These are phyloP conservation scores for Stictocephala bisonia DNA, from an alignment of 2,888 invertebrate genomes.

Conservation along the genomic window DNA sequence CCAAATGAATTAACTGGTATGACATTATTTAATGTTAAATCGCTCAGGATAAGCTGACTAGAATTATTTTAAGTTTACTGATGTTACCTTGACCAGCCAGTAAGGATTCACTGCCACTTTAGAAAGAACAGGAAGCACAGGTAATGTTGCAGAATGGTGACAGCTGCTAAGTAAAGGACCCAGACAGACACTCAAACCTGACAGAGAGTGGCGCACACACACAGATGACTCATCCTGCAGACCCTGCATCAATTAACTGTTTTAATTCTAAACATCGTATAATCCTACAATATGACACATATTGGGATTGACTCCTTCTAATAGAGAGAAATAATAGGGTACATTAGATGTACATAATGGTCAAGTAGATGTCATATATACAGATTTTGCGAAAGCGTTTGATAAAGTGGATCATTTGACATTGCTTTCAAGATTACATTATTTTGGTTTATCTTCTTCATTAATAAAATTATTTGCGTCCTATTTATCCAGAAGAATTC, in stretches of 20 bases:
- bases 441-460: too few relatives aligned
- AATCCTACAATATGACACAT: constrained; percentile 24
- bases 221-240: constrained; percentile 80
- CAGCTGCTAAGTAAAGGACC: constrained; percentile 72
- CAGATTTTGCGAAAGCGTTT: too few relatives aligned
- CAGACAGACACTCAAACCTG: constrained; percentile 72
- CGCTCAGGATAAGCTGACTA: neutral
- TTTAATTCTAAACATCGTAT: constrained; percentile 40
- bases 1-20: too few relatives aligned
- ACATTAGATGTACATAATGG: too few relatives aligned
- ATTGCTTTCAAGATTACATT: too few relatives aligned
- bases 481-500: too few relatives aligned
- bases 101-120: constrained; percentile 78
- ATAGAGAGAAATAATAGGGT: too few relatives aligned
- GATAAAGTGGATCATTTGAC: too few relatives aligned
- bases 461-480: too few relatives aligned
- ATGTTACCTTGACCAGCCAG: constrained; percentile 83
- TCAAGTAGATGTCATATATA: too few relatives aligned
- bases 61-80: constrained; percentile 49
- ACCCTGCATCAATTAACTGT: constrained; percentile 68
- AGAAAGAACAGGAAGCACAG: constrained; percentile 73
- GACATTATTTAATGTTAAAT: constrained; percentile 36
- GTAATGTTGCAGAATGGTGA: constrained; percentile 69
- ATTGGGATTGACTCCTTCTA: neutral
- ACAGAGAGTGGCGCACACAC: constrained; percentile 77